Evolutionary conservation across 2,797 vertebrate genomes (phyloP).

Genomic region (Prionace glauca): DNA sequence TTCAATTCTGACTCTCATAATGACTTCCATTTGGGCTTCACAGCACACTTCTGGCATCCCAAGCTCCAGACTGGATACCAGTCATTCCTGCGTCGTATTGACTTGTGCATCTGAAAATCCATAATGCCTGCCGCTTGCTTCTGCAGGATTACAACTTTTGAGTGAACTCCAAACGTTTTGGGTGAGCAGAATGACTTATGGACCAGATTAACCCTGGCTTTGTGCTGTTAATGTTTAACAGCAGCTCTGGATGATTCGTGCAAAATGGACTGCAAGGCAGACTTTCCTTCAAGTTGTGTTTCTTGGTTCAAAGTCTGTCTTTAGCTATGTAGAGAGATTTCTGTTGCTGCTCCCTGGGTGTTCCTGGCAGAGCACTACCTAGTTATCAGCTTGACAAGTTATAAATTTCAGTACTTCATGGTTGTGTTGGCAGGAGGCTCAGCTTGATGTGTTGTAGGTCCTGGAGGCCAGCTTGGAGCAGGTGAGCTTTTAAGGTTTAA

Average conservation of each 20-base stretch:
- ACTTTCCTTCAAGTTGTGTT: not conserved
- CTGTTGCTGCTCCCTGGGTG: not conserved
- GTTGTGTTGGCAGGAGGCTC: not conserved
- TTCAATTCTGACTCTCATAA: not conserved
- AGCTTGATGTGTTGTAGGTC: not conserved
- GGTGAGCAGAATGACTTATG: not conserved
- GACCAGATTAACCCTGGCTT: not conserved
- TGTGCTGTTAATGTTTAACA: not conserved
- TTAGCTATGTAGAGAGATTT: not conserved
- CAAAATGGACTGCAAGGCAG: not conserved
- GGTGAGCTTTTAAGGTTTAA: not conserved
- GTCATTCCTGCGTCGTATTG: too few species aligned
- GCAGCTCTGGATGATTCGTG: not conserved
- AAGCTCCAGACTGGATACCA: not conserved
- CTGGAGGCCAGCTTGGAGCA: not conserved
- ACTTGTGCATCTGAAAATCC: not conserved
- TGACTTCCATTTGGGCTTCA: not conserved
- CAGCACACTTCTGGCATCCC: not conserved
- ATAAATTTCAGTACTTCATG: not conserved
- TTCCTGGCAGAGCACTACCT: not conserved
- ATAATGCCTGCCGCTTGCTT: not conserved
- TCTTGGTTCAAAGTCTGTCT: not conserved
- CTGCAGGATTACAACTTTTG: not conserved
- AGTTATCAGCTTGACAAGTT: conserved; percentile 9
- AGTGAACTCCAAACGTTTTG: not conserved